Evolutionary conservation across 2,888 invertebrate species (phyloP).

Genomic region (Prenolepis imparis): DNA sequence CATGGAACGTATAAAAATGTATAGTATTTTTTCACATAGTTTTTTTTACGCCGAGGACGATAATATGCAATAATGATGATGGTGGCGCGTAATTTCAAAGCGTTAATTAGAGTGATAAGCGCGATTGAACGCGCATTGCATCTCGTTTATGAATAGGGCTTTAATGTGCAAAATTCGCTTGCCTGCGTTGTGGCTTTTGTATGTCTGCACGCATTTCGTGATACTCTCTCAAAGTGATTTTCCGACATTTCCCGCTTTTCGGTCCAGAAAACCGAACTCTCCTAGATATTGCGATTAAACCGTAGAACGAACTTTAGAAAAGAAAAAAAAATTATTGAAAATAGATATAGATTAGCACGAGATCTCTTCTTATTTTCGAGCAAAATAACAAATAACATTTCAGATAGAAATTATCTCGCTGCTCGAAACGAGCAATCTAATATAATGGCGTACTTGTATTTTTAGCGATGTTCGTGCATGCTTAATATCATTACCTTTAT

Average conservation of each 20-base stretch:
- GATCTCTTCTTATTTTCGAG: background rate
- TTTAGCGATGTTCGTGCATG: background rate
- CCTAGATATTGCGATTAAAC: background rate
- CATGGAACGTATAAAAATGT: background rate
- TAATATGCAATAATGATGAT: background rate
- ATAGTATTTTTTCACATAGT: too few species aligned
- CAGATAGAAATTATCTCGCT: constrained; percentile 5
- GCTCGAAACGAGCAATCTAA: background rate
- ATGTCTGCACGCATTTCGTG: constrained; percentile 2
- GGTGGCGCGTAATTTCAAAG: background rate
- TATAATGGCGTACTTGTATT: background rate
- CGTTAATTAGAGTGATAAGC: background rate
- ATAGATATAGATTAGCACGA: background rate
- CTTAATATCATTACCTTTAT: background rate
- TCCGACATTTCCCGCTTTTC: background rate
- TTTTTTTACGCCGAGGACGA: background rate
- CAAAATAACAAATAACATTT: background rate
- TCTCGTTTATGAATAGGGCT: constrained; percentile 14
- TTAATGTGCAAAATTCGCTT: constrained; percentile 4
- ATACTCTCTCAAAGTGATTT: constrained; percentile 15
- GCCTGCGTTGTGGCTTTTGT: background rate
- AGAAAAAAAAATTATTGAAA: background rate
- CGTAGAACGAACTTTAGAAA: background rate
- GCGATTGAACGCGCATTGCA: background rate
- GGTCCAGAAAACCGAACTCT: background rate